Evolutionary conservation across 2,797 vertebrate species (phyloP), one percentile per base, ranked within the genome.

Genomic region (Cynodonichthys magdalenae): DNA sequence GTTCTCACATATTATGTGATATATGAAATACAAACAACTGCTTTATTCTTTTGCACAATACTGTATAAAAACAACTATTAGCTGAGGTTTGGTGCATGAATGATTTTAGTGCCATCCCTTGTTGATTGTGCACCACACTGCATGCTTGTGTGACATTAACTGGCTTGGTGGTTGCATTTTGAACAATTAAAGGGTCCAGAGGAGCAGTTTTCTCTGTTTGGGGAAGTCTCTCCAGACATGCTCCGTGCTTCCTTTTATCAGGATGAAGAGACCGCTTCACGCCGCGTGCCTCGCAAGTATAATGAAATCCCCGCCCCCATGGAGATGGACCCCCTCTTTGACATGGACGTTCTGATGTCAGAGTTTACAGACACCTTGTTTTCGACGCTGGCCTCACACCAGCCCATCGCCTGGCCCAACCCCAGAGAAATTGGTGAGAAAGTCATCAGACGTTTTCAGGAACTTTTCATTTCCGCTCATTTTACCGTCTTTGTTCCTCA

Each of bases 351-450:
- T 88, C 94, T 99, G 77, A 97, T 99, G 96, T 98, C 96, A 0
- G 98, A 99, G 88, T 95, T 99, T 88, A 95, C 96, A 0, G 98
- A 99, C 90, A 99, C 98, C 0, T 93, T 99, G 52, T 99, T 99
- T 83, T 99, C 97, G 65, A 99, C 97, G 0, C 90, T 99, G 42
- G 94, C 96, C 3, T 98, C 96, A 0, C 98, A 99, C 87, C 97
- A 97, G 75, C 91, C 93, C 0, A 84, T 96, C 17, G 88, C 94
- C 68, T 97, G 95, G 94, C 96, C 96, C 24, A 97, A 96, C 82
- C 96, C 96, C 20, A 92, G 95, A 57, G 97, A 99, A 77, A 97
- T 96, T 71, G 96, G 98, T 99, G 92, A 92, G 87, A 64, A 29
- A 66, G 59, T 58, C 20, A 5, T 8, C 6, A 20, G 12, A 19